Conservation (phyloP, 2,797 vertebrate genomes). For the Oryzias sinensis region DNA sequence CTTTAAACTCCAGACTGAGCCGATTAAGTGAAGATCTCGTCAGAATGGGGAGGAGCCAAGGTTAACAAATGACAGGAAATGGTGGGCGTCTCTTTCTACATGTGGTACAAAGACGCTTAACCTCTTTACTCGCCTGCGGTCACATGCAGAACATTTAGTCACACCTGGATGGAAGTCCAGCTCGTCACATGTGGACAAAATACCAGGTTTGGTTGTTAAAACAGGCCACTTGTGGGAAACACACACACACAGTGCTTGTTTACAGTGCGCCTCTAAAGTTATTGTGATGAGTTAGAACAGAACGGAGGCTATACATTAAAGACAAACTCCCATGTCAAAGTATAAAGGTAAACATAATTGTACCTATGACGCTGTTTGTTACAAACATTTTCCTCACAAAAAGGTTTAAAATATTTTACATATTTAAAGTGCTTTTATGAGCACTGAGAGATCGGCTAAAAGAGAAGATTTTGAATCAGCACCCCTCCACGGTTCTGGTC, state of each 20-base stretch:
- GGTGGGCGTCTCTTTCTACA: slow-evolving; percentile 4
- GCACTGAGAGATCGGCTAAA: slow-evolving; percentile 5
- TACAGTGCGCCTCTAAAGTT: slow-evolving; percentile 26
- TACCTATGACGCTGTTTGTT: slow-evolving; percentile 29
- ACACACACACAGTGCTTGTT: slow-evolving; percentile 29
- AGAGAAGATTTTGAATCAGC: slow-evolving; percentile 7
- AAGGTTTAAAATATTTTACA: slow-evolving; percentile 22
- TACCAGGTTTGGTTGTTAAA: slow-evolving; percentile 30
- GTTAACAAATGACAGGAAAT: slow-evolving; percentile 6
- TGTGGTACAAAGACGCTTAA: slow-evolving; percentile 26
- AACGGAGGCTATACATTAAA: slow-evolving; percentile 50
- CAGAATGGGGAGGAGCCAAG: slow-evolving; percentile 1
- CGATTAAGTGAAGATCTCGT: slow-evolving; percentile 8
- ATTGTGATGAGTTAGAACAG: slow-evolving; percentile 14
- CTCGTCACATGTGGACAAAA: slow-evolving; percentile 25
- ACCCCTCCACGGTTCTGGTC: slow-evolving; percentile 1
- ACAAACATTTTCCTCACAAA: slow-evolving; percentile 11
- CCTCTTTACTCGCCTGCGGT: too few relatives aligned
- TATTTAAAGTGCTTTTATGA: slow-evolving; percentile 27
- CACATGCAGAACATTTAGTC: background rate
- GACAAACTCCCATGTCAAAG: slow-evolving; percentile 45
- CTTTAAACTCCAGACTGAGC: slow-evolving; percentile 4
- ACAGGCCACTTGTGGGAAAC: slow-evolving; percentile 18
- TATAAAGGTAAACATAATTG: slow-evolving; percentile 40
- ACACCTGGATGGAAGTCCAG: slow-evolving; percentile 13